Evolutionary conservation across 1,140 invertebrate genomes (phyloP).

Genomic region (Kradibia gibbosae): DNA sequence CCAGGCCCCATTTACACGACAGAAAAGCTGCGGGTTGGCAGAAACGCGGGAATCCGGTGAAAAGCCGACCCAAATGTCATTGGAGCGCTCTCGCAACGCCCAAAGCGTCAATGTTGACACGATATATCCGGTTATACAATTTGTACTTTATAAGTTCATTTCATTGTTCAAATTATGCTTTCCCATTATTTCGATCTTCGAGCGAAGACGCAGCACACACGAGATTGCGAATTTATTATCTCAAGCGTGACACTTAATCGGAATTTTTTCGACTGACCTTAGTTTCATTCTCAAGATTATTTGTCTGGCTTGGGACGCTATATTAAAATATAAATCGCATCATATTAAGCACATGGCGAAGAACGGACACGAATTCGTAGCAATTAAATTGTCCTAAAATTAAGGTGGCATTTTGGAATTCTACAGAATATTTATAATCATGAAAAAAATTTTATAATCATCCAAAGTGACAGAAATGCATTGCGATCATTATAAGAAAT

Average conservation of each 20-base stretch:
- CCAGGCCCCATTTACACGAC: neutral
- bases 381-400: too few species aligned
- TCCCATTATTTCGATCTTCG: neutral
- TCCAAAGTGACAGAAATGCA: too few species aligned
- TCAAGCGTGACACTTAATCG: neutral
- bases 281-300: constrained; percentile 32
- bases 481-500: too few species aligned
- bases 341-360: too few species aligned
- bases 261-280: neutral
- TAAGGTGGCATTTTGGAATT: too few species aligned
- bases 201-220: neutral
- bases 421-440: too few species aligned
- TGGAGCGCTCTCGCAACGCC: neutral
- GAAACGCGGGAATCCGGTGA: neutral
- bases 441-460: too few species aligned
- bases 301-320: neutral
- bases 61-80: neutral
- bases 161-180: constrained; percentile 19
- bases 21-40: neutral
- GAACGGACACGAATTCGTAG: too few species aligned
- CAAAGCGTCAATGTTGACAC: neutral
- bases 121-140: neutral
- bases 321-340: constrained; percentile 33
- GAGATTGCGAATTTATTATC: neutral
- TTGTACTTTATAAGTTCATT: neutral